Percentiles rank a stretch among this genome's conserved stretches.
Conservation (phyloP, 2,113 vertebrate species). For the Dasyurus viverrinus region DNA sequence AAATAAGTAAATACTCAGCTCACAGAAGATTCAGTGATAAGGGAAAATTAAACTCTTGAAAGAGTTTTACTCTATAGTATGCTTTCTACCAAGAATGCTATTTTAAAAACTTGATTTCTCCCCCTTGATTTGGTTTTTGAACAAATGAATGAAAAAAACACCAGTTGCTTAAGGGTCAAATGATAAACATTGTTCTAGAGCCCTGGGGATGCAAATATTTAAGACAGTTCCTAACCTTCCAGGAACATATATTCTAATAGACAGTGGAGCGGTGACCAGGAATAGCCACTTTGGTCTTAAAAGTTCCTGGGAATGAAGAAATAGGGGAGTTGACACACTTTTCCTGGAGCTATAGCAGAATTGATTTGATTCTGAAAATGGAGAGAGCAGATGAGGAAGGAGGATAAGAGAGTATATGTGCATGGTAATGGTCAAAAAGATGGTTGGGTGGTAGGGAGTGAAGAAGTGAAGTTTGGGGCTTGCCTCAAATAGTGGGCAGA, state of each 20-base stretch:
- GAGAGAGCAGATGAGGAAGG: not conserved
- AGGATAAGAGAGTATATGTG: not conserved
- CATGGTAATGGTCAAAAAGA: not conserved
- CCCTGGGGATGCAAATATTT: not conserved
- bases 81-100: not conserved
- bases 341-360: not conserved
- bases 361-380: not conserved
- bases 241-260: not conserved
- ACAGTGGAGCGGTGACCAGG: not conserved
- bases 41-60: not conserved
- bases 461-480: not conserved
- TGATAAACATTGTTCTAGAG: not conserved
- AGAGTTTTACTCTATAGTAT: not conserved
- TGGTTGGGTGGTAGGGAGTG: not conserved
- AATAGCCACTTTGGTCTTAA: not conserved
- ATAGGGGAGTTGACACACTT: not conserved
- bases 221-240: not conserved
- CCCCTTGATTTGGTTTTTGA: not conserved
- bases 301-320: not conserved
- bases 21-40: not conserved
- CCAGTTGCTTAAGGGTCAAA: not conserved
- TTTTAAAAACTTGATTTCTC: not conserved
- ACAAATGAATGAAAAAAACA: not conserved
- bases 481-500: not conserved
- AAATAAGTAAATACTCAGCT: not conserved